Percentiles rank a stretch among this genome's conserved stretches.
Conservation (phyloP, 2,113 vertebrate species). For the Terrapene triunguis region DNA sequence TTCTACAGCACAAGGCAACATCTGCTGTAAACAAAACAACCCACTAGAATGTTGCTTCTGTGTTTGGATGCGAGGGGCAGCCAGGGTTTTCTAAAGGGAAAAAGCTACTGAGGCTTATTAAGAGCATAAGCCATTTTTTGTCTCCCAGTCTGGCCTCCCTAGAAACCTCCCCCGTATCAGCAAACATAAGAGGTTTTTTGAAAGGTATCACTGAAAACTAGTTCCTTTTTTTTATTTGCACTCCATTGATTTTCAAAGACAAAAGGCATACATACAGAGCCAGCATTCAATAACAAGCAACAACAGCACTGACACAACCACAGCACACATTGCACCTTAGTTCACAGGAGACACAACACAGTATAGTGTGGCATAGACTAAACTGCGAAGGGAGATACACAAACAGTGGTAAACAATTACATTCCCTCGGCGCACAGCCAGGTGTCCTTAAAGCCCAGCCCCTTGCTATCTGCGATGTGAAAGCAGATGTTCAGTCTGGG, state of each 20-base stretch:
- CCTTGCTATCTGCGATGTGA: conserved; percentile 39
- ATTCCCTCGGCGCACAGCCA: conserved; percentile 32
- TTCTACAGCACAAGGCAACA: conserved; percentile 15
- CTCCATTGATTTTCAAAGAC: conserved; percentile 76
- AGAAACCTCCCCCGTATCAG: conserved; percentile 46
- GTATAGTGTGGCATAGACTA: neutral
- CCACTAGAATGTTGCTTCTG: neutral
- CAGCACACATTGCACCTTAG: conserved; percentile 14
- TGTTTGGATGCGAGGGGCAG: conserved; percentile 30
- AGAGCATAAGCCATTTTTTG: conserved; percentile 39
- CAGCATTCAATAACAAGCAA: conserved; percentile 60
- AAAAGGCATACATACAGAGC: conserved; percentile 55
- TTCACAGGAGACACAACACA: conserved; percentile 18
- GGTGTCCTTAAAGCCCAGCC: conserved; percentile 33
- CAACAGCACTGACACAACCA: conserved; percentile 48
- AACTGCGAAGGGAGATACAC: conserved; percentile 36
- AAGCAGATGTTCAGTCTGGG: conserved; percentile 51
- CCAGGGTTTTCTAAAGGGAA: conserved; percentile 27
- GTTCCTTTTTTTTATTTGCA: conserved; percentile 58
- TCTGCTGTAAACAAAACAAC: conserved; percentile 43
- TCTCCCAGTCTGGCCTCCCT: neutral
- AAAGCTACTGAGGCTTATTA: conserved; percentile 39
- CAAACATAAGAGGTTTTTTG: conserved; percentile 47
- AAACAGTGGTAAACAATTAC: conserved; percentile 17
- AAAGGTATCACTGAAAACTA: conserved; percentile 57